Evolutionary conservation across 2,113 vertebrate genomes (phyloP).

Genomic region (Xiphorhynchus elegans): DNA sequence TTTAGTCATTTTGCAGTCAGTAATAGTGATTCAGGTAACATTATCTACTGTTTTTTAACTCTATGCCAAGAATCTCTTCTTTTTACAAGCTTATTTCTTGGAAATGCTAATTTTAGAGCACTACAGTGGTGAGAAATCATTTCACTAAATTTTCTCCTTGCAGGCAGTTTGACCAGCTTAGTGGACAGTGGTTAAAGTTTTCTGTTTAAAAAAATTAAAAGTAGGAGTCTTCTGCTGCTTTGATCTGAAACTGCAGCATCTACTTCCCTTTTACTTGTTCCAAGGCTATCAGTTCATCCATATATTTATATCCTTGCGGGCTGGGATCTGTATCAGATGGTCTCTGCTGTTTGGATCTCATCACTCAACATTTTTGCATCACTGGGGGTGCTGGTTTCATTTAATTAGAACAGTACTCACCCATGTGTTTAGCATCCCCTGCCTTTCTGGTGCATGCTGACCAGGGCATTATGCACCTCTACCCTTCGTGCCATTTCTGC

Average conservation of each 20-base stretch:
- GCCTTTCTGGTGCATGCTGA: not conserved
- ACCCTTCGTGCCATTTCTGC: not conserved
- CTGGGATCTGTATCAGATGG: not conserved
- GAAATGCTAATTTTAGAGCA: slow-evolving; percentile 13
- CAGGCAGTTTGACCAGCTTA: not conserved
- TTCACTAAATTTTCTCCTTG: not conserved
- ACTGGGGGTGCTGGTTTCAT: not conserved
- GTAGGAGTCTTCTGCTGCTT: slow-evolving; percentile 9
- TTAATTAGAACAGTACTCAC: not conserved
- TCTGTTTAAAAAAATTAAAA: not conserved
- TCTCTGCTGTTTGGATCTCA: not conserved
- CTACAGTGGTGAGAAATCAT: not conserved
- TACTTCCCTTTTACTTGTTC: slow-evolving; percentile 17
- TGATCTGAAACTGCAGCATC: not conserved
- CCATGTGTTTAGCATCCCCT: not conserved
- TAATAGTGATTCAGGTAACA: not conserved
- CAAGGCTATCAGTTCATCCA: slow-evolving; percentile 22
- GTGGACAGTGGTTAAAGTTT: not conserved
- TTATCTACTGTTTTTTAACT: not conserved
- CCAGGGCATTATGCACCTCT: not conserved
- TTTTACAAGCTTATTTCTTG: not conserved
- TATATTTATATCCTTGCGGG: not conserved
- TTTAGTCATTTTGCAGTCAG: not conserved
- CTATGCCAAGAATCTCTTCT: not conserved
- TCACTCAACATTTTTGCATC: not conserved